phyloP scores from a whole-genome alignment of 2,888 invertebrate species.

The Phragmatobia fuliginosa region DNA sequence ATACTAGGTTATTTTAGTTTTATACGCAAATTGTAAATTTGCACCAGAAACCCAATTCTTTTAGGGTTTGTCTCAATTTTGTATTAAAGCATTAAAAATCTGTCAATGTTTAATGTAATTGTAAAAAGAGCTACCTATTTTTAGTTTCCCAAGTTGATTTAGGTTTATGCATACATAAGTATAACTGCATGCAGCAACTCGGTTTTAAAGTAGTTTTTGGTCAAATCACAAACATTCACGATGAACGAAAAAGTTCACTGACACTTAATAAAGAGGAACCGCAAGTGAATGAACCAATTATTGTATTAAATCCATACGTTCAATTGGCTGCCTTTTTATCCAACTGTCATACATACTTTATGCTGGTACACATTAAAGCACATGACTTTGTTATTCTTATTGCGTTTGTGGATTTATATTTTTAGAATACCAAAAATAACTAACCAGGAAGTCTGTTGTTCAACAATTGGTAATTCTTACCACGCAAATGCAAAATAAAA shows the following conservation, averaged over 20 bases:
- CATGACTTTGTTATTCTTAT: slow-evolving; percentile 2
- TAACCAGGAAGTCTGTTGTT: neutral
- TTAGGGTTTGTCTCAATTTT: no score
- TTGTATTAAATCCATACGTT: slow-evolving; percentile 25
- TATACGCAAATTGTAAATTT: no score
- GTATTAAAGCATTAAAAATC: no score
- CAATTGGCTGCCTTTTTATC: slow-evolving; percentile 16
- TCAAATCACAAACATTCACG: slow-evolving; percentile 27
- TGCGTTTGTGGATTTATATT: slow-evolving; percentile 6
- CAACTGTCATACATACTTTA: neutral
- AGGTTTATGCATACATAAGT: no score
- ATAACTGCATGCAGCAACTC: no score
- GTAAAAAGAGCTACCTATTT: no score
- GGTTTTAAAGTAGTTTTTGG: no score
- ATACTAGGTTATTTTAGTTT: no score
- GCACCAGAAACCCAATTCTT: no score
- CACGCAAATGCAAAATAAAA: neutral
- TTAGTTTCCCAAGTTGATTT: no score
- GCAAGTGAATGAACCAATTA: slow-evolving; percentile 39
- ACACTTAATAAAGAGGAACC: slow-evolving; percentile 25
- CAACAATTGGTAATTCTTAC: neutral
- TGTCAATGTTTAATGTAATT: no score
- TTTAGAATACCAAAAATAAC: neutral
- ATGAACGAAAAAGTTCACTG: slow-evolving; percentile 38
- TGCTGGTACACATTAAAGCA: neutral